Evolutionary conservation across 2,888 invertebrate genomes (phyloP), one percentile per base, ranked within the genome.

Genomic region (Tachina grossa): DNA sequence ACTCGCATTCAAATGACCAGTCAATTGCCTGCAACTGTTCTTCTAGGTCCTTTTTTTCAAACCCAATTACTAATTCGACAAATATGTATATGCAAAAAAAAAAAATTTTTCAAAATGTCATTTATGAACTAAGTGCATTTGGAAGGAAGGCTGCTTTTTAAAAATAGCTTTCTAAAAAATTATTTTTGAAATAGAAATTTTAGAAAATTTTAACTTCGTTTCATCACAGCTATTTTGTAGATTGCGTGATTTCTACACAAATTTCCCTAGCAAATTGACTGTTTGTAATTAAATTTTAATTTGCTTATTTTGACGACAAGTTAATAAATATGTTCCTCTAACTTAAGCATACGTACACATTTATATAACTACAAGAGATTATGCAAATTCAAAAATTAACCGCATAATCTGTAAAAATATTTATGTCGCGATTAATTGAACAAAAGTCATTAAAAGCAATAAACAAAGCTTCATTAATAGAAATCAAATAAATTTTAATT

Each of bases 401-500:
- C 22, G n/a, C 22, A 55, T 10, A 55, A 55, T 22, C 2, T 14
- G 3, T 0, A n/a, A 19, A 19, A 19, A 9, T 53, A 9, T 53
- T 53, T 19, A 1, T 9, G n/a, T 9, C 8, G 49, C 14, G 4
- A 53, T 43, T 69, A 53, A 31, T 55, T 55, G 69, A 19, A 19
- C 14, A 43, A 55, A 22, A 39, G 19, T 19, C 53, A 19, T 53
- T 53, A 39, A 6, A 51, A 9, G 9, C 65, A 39, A 75, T 41
- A 76, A 14, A 19, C 43, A 51, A 51, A 6, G 53, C 41, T 22
- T 41, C 41, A 69, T 75, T 53, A 83, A 77, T 51, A 77, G 19
- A 75, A 82, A 10, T 49, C 57, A 14, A 55, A 76, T 81, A 76
- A 82, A 76, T 71, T 82, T 71, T 16, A 55, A 47, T 71, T 68